These are phyloP conservation scores for Enteromius fasciolatus DNA, from an alignment of 2,797 vertebrate species.

Conservation along the genomic window DNA sequence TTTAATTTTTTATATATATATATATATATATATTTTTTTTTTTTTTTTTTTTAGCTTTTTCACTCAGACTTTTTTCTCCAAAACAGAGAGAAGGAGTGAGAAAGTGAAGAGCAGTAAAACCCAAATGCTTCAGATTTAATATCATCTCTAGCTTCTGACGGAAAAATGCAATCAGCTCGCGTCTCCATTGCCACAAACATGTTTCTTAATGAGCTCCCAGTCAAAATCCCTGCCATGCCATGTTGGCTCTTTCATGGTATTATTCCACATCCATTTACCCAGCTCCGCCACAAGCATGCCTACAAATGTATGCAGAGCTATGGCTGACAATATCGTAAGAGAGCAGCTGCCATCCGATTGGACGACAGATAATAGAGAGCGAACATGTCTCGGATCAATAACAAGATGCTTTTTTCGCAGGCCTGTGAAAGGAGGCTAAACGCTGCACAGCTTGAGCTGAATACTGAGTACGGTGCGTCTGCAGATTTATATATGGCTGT, in stretches of 20 bases:
- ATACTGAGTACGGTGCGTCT: neutral
- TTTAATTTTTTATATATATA: neutral
- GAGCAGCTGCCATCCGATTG: slow-evolving; percentile 44
- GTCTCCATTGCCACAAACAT: slow-evolving; percentile 60
- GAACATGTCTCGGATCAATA: slow-evolving; percentile 69
- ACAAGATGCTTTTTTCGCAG: slow-evolving; percentile 46
- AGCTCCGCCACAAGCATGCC: slow-evolving; percentile 70
- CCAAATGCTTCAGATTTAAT: slow-evolving; percentile 64
- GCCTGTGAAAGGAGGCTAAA: slow-evolving; percentile 14
- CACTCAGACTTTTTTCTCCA: neutral
- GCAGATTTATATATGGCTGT: neutral
- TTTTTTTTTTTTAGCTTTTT: neutral
- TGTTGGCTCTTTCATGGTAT: slow-evolving; percentile 71
- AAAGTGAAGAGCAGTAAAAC: slow-evolving; percentile 59
- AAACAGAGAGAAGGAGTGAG: slow-evolving; percentile 56
- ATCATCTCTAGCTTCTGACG: slow-evolving; percentile 59
- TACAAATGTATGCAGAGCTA: slow-evolving; percentile 71
- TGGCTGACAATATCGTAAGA: slow-evolving; percentile 64
- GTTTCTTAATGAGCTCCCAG: slow-evolving; percentile 76
- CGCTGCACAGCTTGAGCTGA: neutral
- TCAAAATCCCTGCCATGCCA: slow-evolving; percentile 69
- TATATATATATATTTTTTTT: neutral
- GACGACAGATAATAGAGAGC: slow-evolving; percentile 5
- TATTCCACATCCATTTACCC: slow-evolving; percentile 79
- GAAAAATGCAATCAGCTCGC: slow-evolving; percentile 62